A percentile compares a stretch with the other conserved stretches of the same genome.
Evolutionary conservation across 2,113 vertebrate species (phyloP).

Genomic region (Egretta garzetta): DNA sequence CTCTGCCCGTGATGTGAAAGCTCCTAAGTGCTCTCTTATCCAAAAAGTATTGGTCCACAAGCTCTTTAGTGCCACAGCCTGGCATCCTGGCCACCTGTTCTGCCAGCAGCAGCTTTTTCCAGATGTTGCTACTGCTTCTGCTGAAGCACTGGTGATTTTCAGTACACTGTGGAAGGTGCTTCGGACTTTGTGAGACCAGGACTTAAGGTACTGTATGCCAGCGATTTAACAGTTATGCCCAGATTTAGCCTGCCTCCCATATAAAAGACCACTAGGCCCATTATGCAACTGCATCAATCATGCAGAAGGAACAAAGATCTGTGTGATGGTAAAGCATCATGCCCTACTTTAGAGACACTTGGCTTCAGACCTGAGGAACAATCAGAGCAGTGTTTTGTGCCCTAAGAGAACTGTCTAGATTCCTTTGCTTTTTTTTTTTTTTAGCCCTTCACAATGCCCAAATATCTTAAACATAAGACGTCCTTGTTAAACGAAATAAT

Average conservation of each 20-base stretch:
- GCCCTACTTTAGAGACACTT: background rate
- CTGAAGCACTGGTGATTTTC: background rate
- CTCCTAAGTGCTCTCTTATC: background rate
- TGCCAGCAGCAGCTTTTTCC: background rate
- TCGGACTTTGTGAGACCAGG: background rate
- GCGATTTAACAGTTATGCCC: background rate
- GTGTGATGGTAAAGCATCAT: background rate
- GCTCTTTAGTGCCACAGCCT: background rate
- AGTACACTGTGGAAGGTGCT: background rate
- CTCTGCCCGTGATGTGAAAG: background rate
- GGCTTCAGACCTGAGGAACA: background rate
- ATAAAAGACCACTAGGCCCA: background rate
- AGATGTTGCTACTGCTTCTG: background rate
- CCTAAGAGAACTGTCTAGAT: background rate
- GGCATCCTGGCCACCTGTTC: fast-evolving
- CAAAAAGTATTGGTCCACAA: background rate
- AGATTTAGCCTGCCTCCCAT: background rate
- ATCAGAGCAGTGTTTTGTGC: background rate
- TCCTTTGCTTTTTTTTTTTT: background rate
- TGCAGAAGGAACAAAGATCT: background rate
- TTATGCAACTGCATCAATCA: background rate
- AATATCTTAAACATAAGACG: constrained; percentile 11
- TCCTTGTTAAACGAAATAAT: constrained; percentile 26
- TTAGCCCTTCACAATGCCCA: background rate
- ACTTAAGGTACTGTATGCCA: fast-evolving